Percentiles rank a stretch among this genome's conserved stretches.
These are phyloP conservation scores for Progne subis DNA, from an alignment of 2,113 vertebrate species.

Conservation along the genomic window DNA sequence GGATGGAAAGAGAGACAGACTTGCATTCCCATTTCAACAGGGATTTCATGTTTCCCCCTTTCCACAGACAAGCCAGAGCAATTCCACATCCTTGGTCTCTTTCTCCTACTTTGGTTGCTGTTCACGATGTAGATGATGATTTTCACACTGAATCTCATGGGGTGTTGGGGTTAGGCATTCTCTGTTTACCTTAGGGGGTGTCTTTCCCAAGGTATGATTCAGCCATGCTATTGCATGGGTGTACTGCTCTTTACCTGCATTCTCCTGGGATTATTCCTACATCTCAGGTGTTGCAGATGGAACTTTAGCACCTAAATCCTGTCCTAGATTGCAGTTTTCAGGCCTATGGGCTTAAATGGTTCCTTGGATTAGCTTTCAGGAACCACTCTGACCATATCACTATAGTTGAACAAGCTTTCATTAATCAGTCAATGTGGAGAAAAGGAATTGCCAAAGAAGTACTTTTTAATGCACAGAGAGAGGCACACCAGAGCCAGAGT, in stretches of 20 bases:
- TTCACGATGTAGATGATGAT: neutral
- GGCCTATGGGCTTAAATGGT: neutral
- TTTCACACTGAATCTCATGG: neutral
- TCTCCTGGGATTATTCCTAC: neutral
- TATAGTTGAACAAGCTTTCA: neutral
- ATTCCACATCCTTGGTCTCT: neutral
- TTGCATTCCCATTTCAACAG: neutral
- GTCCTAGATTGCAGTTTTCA: neutral
- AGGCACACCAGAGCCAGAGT: neutral
- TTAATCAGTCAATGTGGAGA: neutral
- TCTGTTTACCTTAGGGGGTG: neutral
- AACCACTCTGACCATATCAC: neutral
- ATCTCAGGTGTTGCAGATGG: neutral
- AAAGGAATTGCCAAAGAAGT: neutral
- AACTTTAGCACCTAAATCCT: neutral
- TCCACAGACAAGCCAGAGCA: neutral
- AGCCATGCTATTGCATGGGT: fast-evolving
- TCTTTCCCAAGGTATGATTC: neutral
- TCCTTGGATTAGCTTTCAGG: neutral
- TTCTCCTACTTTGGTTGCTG: neutral
- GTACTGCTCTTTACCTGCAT: neutral
- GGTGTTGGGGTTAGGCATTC: neutral
- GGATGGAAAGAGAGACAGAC: neutral
- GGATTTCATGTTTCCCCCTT: neutral
- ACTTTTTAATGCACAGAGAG: neutral